Evolutionary conservation across 1,140 invertebrate genomes (phyloP), one percentile per base, ranked within the genome.

Genomic region (Zophobas atratus): DNA sequence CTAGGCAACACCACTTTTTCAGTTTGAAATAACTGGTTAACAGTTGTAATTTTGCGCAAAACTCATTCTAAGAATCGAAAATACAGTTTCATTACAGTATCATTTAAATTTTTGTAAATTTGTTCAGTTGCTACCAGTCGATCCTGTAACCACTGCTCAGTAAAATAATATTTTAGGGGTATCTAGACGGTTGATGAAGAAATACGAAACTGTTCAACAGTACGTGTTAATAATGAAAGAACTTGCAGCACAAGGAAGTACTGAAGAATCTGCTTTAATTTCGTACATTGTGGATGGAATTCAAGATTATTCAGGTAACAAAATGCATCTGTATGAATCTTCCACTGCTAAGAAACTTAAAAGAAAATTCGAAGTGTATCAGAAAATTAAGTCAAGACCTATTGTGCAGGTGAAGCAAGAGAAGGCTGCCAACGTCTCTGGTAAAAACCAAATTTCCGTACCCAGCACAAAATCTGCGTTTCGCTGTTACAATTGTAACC

Each of bases 401-500:
- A 3, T 34, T 60, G n/a, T 32, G 2, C 8, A 33, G 38, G 2
- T 34, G 32, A n/a, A 35, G 20, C 32, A 2, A 60, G 34, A 60
- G 38, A 56, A 32, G 53, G 5, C 3, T 35, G 20, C 53, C 3
- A 56, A 20, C 34, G 53, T 32, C 34, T 56, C 53, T 32, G 20
- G 53, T 5, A 56, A 56, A 20, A 20, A 20, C 3, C 4, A 20
- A 20, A 56, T 35, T 4, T 35, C n/a, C 3, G 20, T 32, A 5
- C 3, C 6, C 46, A 49, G 46, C n/a, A 6, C 46, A 6, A 49
- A 49, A 49, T 49, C 46, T 6, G n/a, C 6, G 6, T 49, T 56
- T 0, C 53, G 51, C 49, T 75, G 72, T 63, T 78, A 70, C 48
- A 75, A 75, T 51, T 78, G 77, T 32, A 56, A 70, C 34, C 33